A percentile compares a stretch with the other conserved stretches of the same genome.
Evolutionary conservation across 1,140 invertebrate genomes (phyloP).

Genomic region (Battus philenor): DNA sequence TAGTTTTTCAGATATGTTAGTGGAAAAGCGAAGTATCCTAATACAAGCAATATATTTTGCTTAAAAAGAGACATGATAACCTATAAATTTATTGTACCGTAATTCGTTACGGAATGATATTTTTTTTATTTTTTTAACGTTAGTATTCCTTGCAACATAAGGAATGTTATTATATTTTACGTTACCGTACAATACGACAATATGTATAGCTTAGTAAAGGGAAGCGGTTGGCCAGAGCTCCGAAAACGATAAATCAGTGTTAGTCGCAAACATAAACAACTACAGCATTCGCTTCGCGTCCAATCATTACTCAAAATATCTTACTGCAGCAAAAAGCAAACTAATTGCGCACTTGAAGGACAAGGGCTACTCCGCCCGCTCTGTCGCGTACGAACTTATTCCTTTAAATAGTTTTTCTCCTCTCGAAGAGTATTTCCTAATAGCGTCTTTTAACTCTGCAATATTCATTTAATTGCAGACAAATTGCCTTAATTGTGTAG

Average conservation of each 20-base stretch:
- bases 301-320: slow-evolving; percentile 71
- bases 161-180: no score
- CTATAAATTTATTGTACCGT: no score
- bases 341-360: slow-evolving; percentile 71
- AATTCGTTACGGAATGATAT: no score
- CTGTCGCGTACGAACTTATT: slow-evolving; percentile 65
- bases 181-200: no score
- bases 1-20: no score
- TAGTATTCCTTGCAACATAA: no score
- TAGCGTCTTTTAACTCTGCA: slow-evolving; percentile 23
- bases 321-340: slow-evolving; percentile 63
- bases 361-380: slow-evolving; percentile 55
- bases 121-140: no score
- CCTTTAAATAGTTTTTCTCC: slow-evolving; percentile 69
- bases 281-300: slow-evolving; percentile 34
- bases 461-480: slow-evolving; percentile 39
- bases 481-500: slow-evolving; percentile 34
- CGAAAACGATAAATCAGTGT: slow-evolving; percentile 62
- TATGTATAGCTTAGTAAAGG: slow-evolving; percentile 35
- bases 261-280: slow-evolving; percentile 59
- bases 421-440: slow-evolving; percentile 31
- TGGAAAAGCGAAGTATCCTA: no score
- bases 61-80: no score
- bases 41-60: no score
- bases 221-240: slow-evolving; percentile 22